Evolutionary conservation across 1,140 invertebrate genomes (phyloP).

Genomic region (Calephelis nemesis): DNA sequence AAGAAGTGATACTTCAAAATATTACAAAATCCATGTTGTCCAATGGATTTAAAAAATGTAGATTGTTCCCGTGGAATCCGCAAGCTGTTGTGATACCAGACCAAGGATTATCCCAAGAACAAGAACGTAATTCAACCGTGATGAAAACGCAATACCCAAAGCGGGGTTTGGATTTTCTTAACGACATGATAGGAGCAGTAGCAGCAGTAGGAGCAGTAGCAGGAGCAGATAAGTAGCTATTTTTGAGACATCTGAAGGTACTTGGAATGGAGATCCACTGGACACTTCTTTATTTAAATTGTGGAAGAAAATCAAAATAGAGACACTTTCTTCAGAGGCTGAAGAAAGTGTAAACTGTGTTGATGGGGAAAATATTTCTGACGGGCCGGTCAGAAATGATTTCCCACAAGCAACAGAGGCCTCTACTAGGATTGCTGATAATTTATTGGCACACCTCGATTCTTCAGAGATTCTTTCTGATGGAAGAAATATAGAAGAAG

Average conservation of each 20-base stretch:
- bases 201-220: no score
- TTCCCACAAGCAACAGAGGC: not conserved
- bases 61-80: no score
- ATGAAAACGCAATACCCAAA: not conserved
- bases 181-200: conserved; percentile 23
- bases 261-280: conserved; percentile 24
- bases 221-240: no score
- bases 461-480: not conserved
- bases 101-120: not conserved
- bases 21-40: no score
- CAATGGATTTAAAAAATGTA: no score
- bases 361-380: conserved; percentile 24
- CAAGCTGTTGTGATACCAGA: no score
- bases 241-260: conserved; percentile 22
- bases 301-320: conserved; percentile 25
- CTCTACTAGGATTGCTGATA: conserved; percentile 12
- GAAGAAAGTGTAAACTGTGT: not conserved
- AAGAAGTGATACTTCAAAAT: conserved; percentile 8
- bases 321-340: conserved; percentile 23
- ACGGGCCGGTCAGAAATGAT: conserved; percentile 16
- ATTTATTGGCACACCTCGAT: conserved; percentile 16
- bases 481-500: conserved; percentile 23
- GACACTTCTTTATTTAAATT: conserved; percentile 24
- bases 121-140: conserved; percentile 5
- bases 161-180: conserved; percentile 24